phyloP scores from a whole-genome alignment of 2,113 vertebrate species.

The Heterotis niloticus region DNA sequence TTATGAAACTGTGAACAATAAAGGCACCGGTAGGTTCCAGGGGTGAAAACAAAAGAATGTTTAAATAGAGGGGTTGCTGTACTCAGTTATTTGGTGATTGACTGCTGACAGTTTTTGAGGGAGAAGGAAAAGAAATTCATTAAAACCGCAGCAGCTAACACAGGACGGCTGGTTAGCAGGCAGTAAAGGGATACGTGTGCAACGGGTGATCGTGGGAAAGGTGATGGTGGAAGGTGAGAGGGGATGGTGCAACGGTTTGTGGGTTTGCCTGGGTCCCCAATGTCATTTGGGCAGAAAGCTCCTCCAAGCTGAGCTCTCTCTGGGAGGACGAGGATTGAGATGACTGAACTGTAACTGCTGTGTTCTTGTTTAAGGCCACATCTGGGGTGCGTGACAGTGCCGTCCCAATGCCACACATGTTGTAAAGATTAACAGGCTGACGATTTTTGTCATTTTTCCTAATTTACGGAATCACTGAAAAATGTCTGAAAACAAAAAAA shows the following conservation, averaged over 20 bases:
- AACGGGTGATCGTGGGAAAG: slow-evolving; percentile 54
- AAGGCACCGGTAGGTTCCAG: slow-evolving; percentile 44
- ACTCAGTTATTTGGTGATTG: slow-evolving; percentile 65
- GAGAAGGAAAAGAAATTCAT: slow-evolving; percentile 64
- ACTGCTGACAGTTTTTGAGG: slow-evolving; percentile 69
- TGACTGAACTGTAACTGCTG: background rate
- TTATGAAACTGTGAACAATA: slow-evolving; percentile 45
- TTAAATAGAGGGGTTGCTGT: slow-evolving; percentile 49
- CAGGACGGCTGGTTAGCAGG: slow-evolving; percentile 46
- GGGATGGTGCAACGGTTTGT: slow-evolving; percentile 39
- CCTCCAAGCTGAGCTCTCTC: background rate
- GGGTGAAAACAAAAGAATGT: slow-evolving; percentile 55
- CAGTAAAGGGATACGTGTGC: slow-evolving; percentile 48
- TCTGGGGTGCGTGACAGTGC: background rate
- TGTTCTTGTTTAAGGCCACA: background rate
- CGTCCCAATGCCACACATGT: background rate
- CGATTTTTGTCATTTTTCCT: background rate
- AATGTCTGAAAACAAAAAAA: background rate
- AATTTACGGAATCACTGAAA: background rate
- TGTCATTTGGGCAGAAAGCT: slow-evolving; percentile 28
- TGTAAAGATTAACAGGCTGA: background rate
- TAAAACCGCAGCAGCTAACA: slow-evolving; percentile 49
- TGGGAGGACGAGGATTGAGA: background rate
- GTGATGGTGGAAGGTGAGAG: slow-evolving; percentile 49
- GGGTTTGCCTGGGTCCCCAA: slow-evolving; percentile 22